phyloP scores from a whole-genome alignment of 2,113 vertebrate species.

The Osmerus eperlanus region DNA sequence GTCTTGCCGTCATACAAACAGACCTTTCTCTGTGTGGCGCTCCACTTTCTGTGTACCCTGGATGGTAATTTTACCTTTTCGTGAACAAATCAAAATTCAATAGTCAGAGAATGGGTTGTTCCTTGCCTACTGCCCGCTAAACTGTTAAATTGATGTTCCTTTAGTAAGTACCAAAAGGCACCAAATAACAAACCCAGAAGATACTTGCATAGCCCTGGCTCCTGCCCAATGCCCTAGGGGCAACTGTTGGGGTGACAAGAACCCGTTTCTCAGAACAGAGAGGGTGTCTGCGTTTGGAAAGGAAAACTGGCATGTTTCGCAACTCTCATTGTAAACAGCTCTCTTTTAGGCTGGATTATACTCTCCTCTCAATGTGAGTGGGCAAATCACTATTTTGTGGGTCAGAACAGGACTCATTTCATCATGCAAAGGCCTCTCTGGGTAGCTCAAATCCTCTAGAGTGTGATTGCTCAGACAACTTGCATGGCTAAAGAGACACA shows the following conservation, averaged over 20 bases:
- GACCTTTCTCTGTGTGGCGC: too few species aligned
- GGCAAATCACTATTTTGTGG: conserved; percentile 15
- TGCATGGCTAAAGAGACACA: conserved; percentile 16
- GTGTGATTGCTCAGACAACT: conserved; percentile 9
- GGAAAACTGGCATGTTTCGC: not conserved
- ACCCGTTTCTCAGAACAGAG: not conserved
- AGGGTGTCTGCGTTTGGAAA: not conserved
- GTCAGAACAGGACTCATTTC: conserved; percentile 21
- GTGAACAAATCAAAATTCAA: too few species aligned
- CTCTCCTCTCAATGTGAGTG: conserved; percentile 5
- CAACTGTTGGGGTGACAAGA: not conserved
- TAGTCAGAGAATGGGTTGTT: too few species aligned
- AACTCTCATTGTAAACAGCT: conserved; percentile 1
- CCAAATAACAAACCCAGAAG: not conserved
- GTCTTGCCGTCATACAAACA: too few species aligned
- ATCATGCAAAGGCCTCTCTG: conserved; percentile 18
- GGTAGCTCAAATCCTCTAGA: conserved; percentile 6
- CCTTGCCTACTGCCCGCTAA: not conserved
- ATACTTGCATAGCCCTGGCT: not conserved
- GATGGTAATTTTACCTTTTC: too few species aligned
- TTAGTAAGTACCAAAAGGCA: not conserved
- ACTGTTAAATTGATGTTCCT: not conserved
- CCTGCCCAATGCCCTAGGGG: not conserved
- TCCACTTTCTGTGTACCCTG: too few species aligned
- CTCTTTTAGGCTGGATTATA: conserved; percentile 15